Percentiles rank a stretch among this genome's conserved stretches.
Conservation (phyloP, 2,113 vertebrate genomes). For the Cheilinus undulatus region DNA sequence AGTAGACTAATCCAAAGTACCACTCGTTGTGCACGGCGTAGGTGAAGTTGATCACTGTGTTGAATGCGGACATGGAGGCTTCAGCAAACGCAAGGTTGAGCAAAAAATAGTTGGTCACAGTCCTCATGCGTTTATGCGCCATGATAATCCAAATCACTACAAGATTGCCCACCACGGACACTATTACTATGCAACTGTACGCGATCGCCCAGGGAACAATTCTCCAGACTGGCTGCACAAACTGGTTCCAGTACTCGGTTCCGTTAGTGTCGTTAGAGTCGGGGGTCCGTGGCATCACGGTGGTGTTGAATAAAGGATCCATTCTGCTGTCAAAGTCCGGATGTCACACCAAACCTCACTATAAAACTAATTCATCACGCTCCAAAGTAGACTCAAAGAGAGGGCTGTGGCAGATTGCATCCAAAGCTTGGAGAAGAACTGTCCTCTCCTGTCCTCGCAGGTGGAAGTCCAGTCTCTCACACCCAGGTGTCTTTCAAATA, state of each 20-base stretch:
- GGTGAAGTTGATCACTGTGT: slow-evolving; percentile 96
- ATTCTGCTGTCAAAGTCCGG: slow-evolving; percentile 48
- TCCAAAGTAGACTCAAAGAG: not conserved
- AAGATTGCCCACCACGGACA: slow-evolving; percentile 92
- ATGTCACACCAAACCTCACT: not conserved
- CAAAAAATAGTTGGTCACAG: slow-evolving; percentile 97
- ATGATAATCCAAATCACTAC: slow-evolving; percentile 98
- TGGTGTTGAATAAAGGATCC: slow-evolving; percentile 75
- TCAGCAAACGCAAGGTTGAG: slow-evolving; percentile 97
- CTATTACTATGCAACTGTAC: slow-evolving; percentile 90
- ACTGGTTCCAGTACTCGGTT: slow-evolving; percentile 85
- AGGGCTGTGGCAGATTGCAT: not conserved
- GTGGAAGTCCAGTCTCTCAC: not conserved
- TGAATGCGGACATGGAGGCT: slow-evolving; percentile 96
- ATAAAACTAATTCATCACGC: not conserved
- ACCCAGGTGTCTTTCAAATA: not conserved
- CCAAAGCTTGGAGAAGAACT: not conserved
- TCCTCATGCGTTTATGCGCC: slow-evolving; percentile 97
- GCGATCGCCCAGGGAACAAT: slow-evolving; percentile 94
- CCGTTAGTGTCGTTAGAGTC: slow-evolving; percentile 66
- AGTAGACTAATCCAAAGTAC: slow-evolving; percentile 95
- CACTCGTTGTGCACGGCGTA: slow-evolving; percentile 95
- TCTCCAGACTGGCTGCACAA: slow-evolving; percentile 93
- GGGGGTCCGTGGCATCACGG: slow-evolving; percentile 71
- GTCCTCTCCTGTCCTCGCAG: not conserved